A percentile compares a stretch with the other conserved stretches of the same genome.
Conservation (phyloP, 1,140 invertebrate genomes). For the Neodiprion virginianus region DNA sequence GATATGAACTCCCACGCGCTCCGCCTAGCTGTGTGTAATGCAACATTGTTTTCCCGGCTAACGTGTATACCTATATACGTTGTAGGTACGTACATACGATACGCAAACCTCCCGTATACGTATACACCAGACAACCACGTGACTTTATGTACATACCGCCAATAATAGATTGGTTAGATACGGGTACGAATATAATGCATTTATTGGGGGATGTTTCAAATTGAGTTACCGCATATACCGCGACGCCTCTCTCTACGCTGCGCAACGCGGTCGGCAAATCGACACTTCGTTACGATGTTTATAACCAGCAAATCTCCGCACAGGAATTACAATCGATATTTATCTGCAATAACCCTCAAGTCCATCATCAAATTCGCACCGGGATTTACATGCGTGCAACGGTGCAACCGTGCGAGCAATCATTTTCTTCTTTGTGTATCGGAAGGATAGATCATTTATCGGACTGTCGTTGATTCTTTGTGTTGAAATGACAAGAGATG, state of each 20-base stretch:
- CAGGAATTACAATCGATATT: no score
- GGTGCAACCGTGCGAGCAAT: no score
- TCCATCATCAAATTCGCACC: no score
- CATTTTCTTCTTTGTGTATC: no score
- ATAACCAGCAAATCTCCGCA: not conserved
- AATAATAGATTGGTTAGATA: constrained; percentile 48
- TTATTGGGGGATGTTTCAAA: constrained; percentile 30
- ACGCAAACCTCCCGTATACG: not conserved
- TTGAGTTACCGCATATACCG: not conserved
- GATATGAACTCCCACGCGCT: constrained; percentile 51
- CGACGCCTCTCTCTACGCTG: no score
- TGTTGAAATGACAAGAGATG: no score
- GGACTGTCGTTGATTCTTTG: no score
- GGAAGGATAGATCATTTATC: no score
- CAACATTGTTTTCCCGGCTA: constrained; percentile 12
- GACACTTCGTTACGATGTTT: not conserved
- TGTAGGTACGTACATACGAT: not conserved
- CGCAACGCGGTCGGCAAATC: not conserved
- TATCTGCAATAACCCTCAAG: no score
- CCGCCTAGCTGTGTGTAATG: not conserved
- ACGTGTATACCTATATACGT: no score
- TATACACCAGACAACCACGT: not conserved
- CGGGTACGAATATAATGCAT: constrained; percentile 51
- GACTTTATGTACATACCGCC: constrained; percentile 25
- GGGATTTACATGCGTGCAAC: no score